Conservation (phyloP, 2,797 vertebrate genomes). For the Liparis tanakae region DNA sequence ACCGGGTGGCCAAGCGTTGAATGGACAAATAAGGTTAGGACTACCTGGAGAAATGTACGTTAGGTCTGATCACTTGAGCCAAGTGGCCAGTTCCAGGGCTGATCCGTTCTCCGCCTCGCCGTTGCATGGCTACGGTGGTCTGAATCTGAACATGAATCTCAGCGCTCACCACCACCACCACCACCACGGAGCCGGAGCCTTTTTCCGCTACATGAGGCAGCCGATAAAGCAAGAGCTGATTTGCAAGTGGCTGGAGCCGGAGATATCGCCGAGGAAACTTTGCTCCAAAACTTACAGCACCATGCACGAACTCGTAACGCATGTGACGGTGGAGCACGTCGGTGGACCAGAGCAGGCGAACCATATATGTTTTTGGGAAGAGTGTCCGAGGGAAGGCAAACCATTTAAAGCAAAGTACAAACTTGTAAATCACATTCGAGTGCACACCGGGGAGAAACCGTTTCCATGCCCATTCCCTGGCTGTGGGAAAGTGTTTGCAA, state of each 20-base stretch:
- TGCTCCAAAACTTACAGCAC: constrained; percentile 97
- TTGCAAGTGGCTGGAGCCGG: constrained; percentile 96
- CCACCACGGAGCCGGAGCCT: constrained; percentile 91
- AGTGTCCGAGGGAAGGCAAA: constrained; percentile 96
- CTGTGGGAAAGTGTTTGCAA: constrained; percentile 98
- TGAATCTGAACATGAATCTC: constrained; percentile 97
- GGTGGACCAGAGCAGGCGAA: constrained; percentile 96
- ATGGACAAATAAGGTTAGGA: constrained; percentile 98
- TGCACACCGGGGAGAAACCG: constrained; percentile 98
- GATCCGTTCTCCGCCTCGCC: constrained; percentile 92
- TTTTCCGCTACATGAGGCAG: constrained; percentile 98
- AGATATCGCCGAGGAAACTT: constrained; percentile 88
- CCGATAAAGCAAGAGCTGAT: constrained; percentile 98
- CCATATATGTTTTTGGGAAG: constrained; percentile 98
- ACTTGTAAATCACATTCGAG: constrained; percentile 98
- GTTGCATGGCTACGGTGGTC: constrained; percentile 91
- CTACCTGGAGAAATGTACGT: constrained; percentile 98
- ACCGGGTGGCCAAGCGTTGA: constrained; percentile 92
- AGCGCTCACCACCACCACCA: constrained; percentile 87
- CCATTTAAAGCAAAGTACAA: constrained; percentile 99
- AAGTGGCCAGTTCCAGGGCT: constrained; percentile 92
- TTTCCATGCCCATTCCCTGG: constrained; percentile 99
- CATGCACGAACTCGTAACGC: constrained; percentile 97
- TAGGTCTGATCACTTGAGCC: constrained; percentile 95
- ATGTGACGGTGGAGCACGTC: constrained; percentile 97